Evolutionary conservation across 2,888 invertebrate genomes (phyloP), one percentile per base, ranked within the genome.

Genomic region (Xestia ashworthii): DNA sequence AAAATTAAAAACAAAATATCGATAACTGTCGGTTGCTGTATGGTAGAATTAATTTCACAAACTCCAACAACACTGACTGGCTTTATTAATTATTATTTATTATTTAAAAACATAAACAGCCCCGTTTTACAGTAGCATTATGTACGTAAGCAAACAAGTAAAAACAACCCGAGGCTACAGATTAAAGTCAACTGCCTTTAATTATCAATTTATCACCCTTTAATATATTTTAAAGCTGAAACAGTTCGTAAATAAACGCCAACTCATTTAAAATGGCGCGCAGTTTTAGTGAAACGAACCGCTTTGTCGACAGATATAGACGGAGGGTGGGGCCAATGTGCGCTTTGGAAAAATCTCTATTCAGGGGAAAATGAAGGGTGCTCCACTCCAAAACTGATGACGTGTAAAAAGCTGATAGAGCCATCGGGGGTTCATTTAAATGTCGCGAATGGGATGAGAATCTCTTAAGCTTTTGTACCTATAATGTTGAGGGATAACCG

Each of bases 321-420:
- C 85, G 60, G 73, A 77, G 88, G 87, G 87, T 72, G 88, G 87
- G 86, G 88, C 87, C 89, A 88, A 89, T 90, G 89, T 89, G 88
- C 87, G 89, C 89, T 90, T 91, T 93, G 90, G 91, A 92, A 91
- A 92, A 94, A 93, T 92, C 93, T 93, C 90, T 91, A 93, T 94
- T 93, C 91, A 92, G 92, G 92, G 91, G 90, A 91, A 91, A 93
- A 93, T 94, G 93, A 93, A 95, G 95, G 93, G 93, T 91, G 89
- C 94, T 94, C 87, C 87, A 89, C 89, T 90, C 85, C 79, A 91
- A 95, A 95, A 95, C 92, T 94, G 95, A 96, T 95, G 95, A 96
- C 95, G 94, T 95, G 94, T 93, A 92, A 94, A 93, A 94, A 92
- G 90, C 93, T 91, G 95, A 95, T 95, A 95, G 95, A 94, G 93